Evolutionary conservation across 2,888 invertebrate species (phyloP).

Genomic region (Cephalotes varians): DNA sequence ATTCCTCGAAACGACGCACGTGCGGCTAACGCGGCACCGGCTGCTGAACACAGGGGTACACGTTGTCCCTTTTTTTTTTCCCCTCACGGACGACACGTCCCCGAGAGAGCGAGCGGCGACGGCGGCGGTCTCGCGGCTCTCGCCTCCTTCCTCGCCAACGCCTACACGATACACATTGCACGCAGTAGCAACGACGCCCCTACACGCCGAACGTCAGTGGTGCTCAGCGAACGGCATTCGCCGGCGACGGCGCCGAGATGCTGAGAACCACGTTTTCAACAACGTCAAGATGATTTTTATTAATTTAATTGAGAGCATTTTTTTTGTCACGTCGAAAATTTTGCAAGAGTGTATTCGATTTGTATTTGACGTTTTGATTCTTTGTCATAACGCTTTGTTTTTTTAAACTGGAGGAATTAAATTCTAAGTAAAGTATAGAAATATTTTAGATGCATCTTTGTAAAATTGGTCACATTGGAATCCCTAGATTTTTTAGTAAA

Average conservation of each 20-base stretch:
- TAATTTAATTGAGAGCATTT: not conserved
- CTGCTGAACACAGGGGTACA: conserved; percentile 64
- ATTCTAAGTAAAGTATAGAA: not conserved
- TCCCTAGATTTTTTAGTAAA: not conserved
- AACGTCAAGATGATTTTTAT: not conserved
- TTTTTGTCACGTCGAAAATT: not conserved
- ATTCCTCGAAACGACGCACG: conserved; percentile 18
- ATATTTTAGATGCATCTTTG: not conserved
- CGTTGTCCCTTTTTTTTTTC: conserved; percentile 61
- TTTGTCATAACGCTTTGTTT: not conserved
- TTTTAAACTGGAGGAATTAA: not conserved
- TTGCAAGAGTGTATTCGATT: not conserved
- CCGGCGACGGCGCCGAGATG: no score
- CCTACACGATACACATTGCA: conserved; percentile 85
- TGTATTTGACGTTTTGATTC: not conserved
- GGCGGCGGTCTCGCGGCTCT: conserved; percentile 56
- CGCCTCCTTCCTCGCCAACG: conserved; percentile 82
- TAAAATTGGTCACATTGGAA: not conserved
- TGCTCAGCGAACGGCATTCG: conserved; percentile 66
- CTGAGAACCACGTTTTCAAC: conserved; percentile 23
- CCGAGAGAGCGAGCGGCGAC: conserved; percentile 57
- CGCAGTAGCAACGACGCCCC: conserved; percentile 81
- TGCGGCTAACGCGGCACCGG: conserved; percentile 63
- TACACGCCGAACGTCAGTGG: conserved; percentile 78
- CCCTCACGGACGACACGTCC: conserved; percentile 71